These are phyloP conservation scores for Enteromius anoplus DNA, from an alignment of 2,797 vertebrate genomes.

Conservation along the genomic window DNA sequence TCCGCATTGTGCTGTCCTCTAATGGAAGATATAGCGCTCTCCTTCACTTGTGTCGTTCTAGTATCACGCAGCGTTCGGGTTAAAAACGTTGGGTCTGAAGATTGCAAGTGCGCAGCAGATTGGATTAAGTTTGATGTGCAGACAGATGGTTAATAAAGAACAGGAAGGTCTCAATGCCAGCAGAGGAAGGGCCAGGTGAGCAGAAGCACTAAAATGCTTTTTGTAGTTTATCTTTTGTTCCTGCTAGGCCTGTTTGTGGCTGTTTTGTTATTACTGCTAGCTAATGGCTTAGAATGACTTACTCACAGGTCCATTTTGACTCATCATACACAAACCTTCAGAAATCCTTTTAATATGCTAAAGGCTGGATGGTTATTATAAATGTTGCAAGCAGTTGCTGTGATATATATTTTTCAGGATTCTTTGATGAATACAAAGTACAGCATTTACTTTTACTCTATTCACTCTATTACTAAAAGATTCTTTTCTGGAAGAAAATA, in stretches of 20 bases:
- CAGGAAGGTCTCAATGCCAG: neutral
- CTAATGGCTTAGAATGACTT: neutral
- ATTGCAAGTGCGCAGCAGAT: constrained; percentile 6
- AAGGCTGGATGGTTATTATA: neutral
- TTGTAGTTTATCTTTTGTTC: neutral
- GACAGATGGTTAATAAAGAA: constrained; percentile 15
- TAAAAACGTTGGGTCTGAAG: constrained; percentile 9
- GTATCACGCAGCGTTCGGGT: neutral
- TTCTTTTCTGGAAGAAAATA: neutral
- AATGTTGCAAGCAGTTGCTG: neutral
- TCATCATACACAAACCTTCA: neutral
- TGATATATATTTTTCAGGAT: neutral
- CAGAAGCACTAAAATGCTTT: constrained; percentile 13
- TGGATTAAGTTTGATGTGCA: constrained; percentile 23
- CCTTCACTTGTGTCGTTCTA: neutral
- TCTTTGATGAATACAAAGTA: neutral
- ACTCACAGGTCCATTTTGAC: neutral
- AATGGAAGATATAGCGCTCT: constrained; percentile 44
- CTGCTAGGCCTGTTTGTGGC: neutral
- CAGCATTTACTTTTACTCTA: neutral
- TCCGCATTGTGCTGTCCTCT: constrained; percentile 45
- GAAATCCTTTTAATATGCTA: neutral
- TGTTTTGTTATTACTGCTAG: neutral
- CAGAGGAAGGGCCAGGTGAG: neutral
- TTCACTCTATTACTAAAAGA: neutral